Evolutionary conservation across 2,113 vertebrate genomes (phyloP).

Genomic region (Nymphicus hollandicus): DNA sequence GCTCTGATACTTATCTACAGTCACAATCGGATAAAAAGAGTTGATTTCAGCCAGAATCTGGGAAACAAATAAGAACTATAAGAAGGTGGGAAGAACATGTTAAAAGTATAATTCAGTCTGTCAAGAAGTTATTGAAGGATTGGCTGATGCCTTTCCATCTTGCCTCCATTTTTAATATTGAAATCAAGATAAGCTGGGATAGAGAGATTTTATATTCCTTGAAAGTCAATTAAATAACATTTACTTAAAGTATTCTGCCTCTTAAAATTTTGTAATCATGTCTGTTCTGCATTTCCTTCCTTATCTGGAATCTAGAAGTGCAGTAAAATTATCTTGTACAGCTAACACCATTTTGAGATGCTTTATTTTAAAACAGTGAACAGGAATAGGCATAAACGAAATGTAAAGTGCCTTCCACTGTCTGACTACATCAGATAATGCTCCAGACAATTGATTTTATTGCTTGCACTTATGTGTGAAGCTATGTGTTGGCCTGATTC

Average conservation of each 20-base stretch:
- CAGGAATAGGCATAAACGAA: constrained; percentile 43
- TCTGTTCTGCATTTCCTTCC: neutral
- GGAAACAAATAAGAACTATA: neutral
- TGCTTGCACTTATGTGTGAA: constrained; percentile 36
- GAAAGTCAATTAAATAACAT: neutral
- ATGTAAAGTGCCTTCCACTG: constrained; percentile 31
- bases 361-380: constrained; percentile 47
- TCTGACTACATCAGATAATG: constrained; percentile 57
- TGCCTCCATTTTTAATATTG: neutral
- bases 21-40: neutral
- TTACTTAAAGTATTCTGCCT: neutral
- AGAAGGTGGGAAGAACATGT: neutral
- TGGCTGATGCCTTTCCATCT: neutral
- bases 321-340: neutral
- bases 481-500: constrained; percentile 28
- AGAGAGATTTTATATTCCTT: neutral
- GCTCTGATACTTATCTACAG: constrained; percentile 7
- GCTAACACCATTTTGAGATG: neutral
- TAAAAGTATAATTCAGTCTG: neutral
- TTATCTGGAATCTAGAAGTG: neutral
- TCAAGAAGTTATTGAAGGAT: neutral
- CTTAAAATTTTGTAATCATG: neutral
- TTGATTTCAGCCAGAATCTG: neutral
- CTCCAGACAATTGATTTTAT: constrained; percentile 63
- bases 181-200: neutral